Base-by-base conservation (phyloP, 2,888 invertebrate genomes). In the Thymelicus sylvestris region DNA sequence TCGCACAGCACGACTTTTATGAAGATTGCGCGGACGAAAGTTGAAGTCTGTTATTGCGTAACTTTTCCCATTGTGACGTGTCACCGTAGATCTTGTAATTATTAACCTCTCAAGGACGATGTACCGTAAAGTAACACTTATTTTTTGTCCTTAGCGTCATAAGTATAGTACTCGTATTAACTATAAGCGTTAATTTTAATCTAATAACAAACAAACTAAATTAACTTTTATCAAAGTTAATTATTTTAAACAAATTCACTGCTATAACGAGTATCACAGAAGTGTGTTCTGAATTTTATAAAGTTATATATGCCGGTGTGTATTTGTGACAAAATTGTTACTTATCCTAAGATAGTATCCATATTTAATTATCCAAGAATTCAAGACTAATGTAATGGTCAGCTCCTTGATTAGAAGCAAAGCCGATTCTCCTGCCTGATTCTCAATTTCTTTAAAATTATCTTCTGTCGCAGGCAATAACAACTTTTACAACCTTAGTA, bases 51-150 rank as follows among this genome's bases (percentile, higher is more conserved):
- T 89, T 87, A 89, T 86, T 86, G 83, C 84, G 81, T 81, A 90
- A 90, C 86, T 90, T 89, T 89, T 83, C 83, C 83, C 86, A 88
- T 88, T 86, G 88, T 84, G 80, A 85, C 84, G 83, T 86, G 87
- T 85, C 65, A 39, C 41, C 59, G 65, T 59, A 69, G 63, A 65
- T 70, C 83, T 81, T 82, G 81, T 87, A 86, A 90, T 89, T 86
- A 90, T 89, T 86, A 89, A 81, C 76, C 82, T 80, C 72, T 67
- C 67, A 65, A 72, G 74, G 75, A 66, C 66, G 67, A 68, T 52
- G 5, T 52, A 52, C 50, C 8, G 41, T 62, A n/a, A 50, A 50
- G n/a, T n/a, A 50, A 15, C 61, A 62, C 12, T 59, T 66, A 55
- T 66, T 59, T 59, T 41, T 15, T 39, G 6, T 65, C 13, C 41